Percentiles rank a stretch among this genome's conserved stretches.
phyloP scores from a whole-genome alignment of 2,888 invertebrate species.

The Petrolisthes cinctipes region DNA sequence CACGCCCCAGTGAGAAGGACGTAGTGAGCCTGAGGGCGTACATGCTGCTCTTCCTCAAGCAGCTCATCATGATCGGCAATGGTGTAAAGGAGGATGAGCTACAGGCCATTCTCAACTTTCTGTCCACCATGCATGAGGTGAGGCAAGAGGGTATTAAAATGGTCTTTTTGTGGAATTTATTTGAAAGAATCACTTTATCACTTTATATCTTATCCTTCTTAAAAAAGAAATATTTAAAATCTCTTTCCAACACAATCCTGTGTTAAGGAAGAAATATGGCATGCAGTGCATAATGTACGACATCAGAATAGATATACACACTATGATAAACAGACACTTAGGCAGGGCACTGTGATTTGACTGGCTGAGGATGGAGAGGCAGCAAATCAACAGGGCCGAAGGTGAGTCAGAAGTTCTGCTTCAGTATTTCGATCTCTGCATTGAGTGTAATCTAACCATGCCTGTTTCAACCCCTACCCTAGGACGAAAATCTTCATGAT shows the following conservation, averaged over 20 bases:
- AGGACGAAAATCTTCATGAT: slow-evolving; percentile 98
- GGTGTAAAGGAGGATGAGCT: slow-evolving; percentile 98
- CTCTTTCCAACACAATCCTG: too few species aligned
- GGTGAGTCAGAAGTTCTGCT: neutral
- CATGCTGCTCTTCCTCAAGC: slow-evolving; percentile 94
- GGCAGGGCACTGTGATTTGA: too few species aligned
- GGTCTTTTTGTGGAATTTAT: too few species aligned
- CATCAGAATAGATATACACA: too few species aligned
- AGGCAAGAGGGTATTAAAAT: slow-evolving; percentile 64
- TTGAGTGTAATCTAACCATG: neutral
- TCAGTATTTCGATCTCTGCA: neutral
- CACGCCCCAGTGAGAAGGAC: slow-evolving; percentile 93
- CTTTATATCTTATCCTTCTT: too few species aligned
- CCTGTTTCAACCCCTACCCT: slow-evolving; percentile 67
- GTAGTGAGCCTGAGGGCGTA: slow-evolving; percentile 92
- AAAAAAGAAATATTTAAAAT: too few species aligned
- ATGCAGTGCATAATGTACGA: too few species aligned
- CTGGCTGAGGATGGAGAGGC: too few species aligned
- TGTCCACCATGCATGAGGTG: slow-evolving; percentile 97
- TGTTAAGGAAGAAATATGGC: too few species aligned
- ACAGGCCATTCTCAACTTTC: slow-evolving; percentile 96
- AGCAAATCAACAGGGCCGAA: too few species aligned
- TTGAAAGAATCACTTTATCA: too few species aligned
- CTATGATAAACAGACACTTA: too few species aligned
- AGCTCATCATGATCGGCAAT: slow-evolving; percentile 95